These are phyloP conservation scores for Odontophorus gujanensis DNA, from an alignment of 2,113 vertebrate species.

Conservation along the genomic window DNA sequence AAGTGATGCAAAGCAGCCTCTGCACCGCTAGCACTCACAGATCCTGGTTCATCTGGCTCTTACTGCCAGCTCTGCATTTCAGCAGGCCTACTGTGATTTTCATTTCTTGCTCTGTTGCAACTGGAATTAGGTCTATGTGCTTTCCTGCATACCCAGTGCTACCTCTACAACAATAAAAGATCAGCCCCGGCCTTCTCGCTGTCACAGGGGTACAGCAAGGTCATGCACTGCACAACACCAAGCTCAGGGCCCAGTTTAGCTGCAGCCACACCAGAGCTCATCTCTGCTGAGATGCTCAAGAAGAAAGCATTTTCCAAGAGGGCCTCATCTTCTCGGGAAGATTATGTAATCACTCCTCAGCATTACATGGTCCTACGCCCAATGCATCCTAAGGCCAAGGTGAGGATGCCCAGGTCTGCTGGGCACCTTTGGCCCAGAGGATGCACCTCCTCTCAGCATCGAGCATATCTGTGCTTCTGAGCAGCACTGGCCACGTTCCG, in stretches of 20 bases:
- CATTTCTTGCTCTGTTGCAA: not conserved
- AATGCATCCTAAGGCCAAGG: not conserved
- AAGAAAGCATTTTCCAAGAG: constrained; percentile 39
- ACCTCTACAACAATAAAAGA: not conserved
- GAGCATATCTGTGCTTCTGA: not conserved
- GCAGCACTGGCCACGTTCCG: not conserved
- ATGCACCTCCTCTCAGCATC: not conserved
- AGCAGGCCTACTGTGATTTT: accelerated
- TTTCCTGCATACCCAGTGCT: not conserved
- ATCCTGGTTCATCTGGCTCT: not conserved
- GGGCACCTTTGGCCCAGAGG: not conserved
- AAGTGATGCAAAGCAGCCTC: not conserved
- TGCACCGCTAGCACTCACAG: not conserved
- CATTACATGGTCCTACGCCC: not conserved
- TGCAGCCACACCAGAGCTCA: not conserved
- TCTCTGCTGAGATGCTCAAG: constrained; percentile 36
- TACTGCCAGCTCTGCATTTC: not conserved
- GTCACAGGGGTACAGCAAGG: not conserved
- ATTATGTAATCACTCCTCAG: constrained; percentile 1
- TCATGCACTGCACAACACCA: not conserved
- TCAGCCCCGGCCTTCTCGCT: not conserved
- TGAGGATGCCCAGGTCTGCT: not conserved
- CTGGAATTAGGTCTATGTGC: not conserved
- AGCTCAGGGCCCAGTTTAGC: not conserved
- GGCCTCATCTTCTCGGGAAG: constrained; percentile 27